phyloP scores from a whole-genome alignment of 2,888 invertebrate genomes.

The Sericinus montela region DNA sequence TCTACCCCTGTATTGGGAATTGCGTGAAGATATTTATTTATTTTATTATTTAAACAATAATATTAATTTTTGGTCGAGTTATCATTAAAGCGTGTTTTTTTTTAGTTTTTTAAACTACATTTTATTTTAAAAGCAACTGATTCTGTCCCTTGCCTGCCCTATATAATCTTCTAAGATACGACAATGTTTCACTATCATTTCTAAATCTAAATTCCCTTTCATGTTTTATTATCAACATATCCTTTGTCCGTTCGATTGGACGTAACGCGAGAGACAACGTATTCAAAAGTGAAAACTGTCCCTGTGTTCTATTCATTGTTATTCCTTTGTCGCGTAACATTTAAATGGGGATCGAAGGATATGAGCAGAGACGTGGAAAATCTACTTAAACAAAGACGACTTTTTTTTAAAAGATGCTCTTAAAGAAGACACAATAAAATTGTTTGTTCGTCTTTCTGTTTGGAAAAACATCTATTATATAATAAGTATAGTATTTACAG shows the following conservation, averaged over 20 bases:
- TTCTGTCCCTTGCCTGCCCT: too few relatives aligned
- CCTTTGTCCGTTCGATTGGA: conserved; percentile 10
- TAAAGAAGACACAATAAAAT: background rate
- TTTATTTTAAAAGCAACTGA: too few relatives aligned
- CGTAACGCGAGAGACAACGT: conserved; percentile 9
- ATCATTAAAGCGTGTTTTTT: too few relatives aligned
- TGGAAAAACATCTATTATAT: background rate
- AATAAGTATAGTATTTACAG: background rate
- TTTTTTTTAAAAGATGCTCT: conserved; percentile 3
- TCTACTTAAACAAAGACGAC: conserved; percentile 25
- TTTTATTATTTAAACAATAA: too few relatives aligned
- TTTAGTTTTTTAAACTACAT: too few relatives aligned
- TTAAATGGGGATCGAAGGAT: conserved; percentile 17
- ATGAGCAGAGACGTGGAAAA: conserved; percentile 25
- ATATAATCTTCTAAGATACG: background rate
- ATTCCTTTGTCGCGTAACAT: conserved; percentile 7
- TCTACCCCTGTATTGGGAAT: too few relatives aligned
- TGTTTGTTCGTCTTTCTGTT: background rate
- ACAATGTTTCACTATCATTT: conserved; percentile 8
- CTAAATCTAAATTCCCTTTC: conserved; percentile 9
- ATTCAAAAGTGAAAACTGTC: conserved; percentile 26
- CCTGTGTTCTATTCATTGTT: conserved; percentile 20
- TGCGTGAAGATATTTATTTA: too few relatives aligned
- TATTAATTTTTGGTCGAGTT: too few relatives aligned
- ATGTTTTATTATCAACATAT: background rate